Evolutionary conservation across 2,888 invertebrate species (phyloP), one percentile per base, ranked within the genome.

Genomic region (Conus canariensis): DNA sequence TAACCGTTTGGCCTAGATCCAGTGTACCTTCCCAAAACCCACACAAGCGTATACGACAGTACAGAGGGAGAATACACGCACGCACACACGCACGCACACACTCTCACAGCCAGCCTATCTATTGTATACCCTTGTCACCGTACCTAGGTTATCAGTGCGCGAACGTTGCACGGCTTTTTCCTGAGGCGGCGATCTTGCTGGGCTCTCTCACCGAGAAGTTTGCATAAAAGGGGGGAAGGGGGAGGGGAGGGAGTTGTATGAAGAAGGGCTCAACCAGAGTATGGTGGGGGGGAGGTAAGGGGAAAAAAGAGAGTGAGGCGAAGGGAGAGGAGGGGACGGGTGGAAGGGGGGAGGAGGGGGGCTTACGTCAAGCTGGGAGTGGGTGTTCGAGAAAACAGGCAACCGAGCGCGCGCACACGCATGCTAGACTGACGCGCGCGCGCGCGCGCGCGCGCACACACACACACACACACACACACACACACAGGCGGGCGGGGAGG

Each of bases 101-200:
- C 82, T 8, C 82, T 25, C 82, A 82, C 82, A 82, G 8, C n/a
- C 82, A 70, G 87, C 30, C 67, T 87, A 74, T 87, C 87, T 70
- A 74, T 87, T 56, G 87, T 86, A 30, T 67, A 30, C 86, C 30
- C 60, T 86, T 45, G 86, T 86, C 86, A 67, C 86, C 86, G 7
- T 67, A 83, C 82, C 82, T 83, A n/a, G 86, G 64, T 86, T 86
- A 86, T 86, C 86, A 64, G 86, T 86, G 86, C 86, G 86, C 86
- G 86, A 86, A 64, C 86, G 59, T 86, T 86, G 86, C 86, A 67
- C 86, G 86, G n/a, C 30, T 30, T 86, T 64, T 86, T 25, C 85
- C 60, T 16, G 85, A 60, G 83, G 83, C 82, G 19, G 82, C 19
- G 82, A 30, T 25, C 77, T 64, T 16, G 64, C 16, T 77, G 80